These are phyloP conservation scores for Mellivora capensis DNA, from an alignment of 2,113 vertebrate species.

Conservation along the genomic window DNA sequence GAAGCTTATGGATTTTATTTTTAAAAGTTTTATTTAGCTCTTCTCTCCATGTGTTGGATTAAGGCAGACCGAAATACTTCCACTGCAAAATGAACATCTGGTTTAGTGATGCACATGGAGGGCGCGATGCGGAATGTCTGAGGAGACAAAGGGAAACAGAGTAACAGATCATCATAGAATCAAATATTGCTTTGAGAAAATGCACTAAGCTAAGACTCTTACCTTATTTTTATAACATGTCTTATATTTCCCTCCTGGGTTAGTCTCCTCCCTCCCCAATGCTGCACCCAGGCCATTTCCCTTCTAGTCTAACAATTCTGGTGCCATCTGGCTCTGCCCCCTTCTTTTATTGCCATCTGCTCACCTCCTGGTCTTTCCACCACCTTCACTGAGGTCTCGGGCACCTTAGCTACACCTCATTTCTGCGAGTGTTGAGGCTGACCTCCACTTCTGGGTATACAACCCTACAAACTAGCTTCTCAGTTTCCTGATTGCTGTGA, in stretches of 20 bases:
- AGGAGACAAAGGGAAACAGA: background rate
- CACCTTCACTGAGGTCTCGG: background rate
- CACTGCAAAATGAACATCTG: slow-evolving; percentile 89
- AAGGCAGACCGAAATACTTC: slow-evolving; percentile 87
- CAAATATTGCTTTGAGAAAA: background rate
- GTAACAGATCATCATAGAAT: background rate
- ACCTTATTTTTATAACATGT: background rate
- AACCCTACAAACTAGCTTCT: background rate
- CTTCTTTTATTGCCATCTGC: background rate
- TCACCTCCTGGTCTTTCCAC: background rate
- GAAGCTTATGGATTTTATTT: background rate
- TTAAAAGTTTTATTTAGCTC: background rate
- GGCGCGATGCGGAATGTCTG: slow-evolving; percentile 94
- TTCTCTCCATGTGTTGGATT: slow-evolving; percentile 82
- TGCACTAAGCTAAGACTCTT: background rate
- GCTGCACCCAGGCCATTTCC: background rate
- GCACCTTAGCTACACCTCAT: too few species aligned
- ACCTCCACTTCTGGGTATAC: background rate
- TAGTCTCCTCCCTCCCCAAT: background rate
- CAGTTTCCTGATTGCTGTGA: background rate
- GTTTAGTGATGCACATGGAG: slow-evolving; percentile 92
- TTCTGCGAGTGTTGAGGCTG: background rate
- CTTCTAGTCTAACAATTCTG: background rate
- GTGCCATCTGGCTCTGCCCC: background rate
- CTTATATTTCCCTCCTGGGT: background rate